Evolutionary conservation across 2,113 vertebrate species (phyloP).

Genomic region (Dicerorhinus sumatrensis): DNA sequence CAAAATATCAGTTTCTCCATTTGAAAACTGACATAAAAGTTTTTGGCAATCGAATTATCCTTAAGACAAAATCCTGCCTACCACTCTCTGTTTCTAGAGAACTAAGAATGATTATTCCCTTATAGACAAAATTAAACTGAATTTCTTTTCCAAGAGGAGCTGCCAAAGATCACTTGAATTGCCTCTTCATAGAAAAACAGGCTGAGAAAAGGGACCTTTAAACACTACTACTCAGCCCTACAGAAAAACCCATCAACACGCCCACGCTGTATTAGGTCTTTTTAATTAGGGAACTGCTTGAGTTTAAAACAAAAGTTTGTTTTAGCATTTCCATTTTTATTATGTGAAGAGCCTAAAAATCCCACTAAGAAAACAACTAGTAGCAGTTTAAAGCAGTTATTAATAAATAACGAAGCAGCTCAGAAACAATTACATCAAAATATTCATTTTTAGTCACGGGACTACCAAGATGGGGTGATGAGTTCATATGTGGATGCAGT

Average conservation of each 20-base stretch:
- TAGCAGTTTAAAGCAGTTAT: slow-evolving; percentile 90
- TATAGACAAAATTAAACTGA: slow-evolving; percentile 5
- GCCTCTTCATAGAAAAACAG: slow-evolving; percentile 27
- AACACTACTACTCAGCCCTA: neutral
- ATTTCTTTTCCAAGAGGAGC: slow-evolving; percentile 8
- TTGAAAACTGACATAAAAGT: neutral
- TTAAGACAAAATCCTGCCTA: neutral
- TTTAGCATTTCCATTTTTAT: slow-evolving; percentile 20
- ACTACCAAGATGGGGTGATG: slow-evolving; percentile 83
- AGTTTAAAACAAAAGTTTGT: slow-evolving; percentile 8
- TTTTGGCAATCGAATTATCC: slow-evolving; percentile 14
- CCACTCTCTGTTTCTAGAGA: neutral
- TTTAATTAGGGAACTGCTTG: slow-evolving; percentile 24
- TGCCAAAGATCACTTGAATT: neutral
- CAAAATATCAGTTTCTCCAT: neutral
- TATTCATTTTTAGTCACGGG: slow-evolving; percentile 86
- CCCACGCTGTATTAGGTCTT: neutral
- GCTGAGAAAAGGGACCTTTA: neutral
- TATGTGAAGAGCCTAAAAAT: slow-evolving; percentile 41
- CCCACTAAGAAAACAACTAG: slow-evolving; percentile 77
- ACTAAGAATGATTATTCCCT: neutral
- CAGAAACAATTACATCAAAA: slow-evolving; percentile 91
- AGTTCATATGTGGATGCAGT: slow-evolving; percentile 78
- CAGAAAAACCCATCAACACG: neutral
- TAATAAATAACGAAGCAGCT: slow-evolving; percentile 92